Evolutionary conservation across 2,113 vertebrate species (phyloP).

Genomic region (Pterocles burchelli): DNA sequence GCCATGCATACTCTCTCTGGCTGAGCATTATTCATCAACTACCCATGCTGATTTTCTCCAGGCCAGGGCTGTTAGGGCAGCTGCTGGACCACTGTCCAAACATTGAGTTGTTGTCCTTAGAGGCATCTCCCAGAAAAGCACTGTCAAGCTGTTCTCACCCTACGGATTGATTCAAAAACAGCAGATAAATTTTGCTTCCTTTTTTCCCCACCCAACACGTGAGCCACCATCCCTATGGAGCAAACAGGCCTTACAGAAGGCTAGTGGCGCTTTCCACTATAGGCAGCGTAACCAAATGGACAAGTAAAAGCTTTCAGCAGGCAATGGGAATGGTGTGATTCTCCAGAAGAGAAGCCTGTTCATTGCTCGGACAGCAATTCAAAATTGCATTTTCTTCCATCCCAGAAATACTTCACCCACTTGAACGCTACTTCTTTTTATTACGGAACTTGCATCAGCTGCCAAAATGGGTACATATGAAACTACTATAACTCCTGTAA

Average conservation of each 20-base stretch:
- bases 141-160: not conserved
- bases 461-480: not conserved
- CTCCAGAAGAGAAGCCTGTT: not conserved
- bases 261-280: not conserved
- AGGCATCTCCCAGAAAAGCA: not conserved
- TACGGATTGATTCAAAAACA: not conserved
- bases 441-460: not conserved
- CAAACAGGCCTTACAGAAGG: not conserved
- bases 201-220: rapidly evolving
- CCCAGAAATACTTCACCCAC: not conserved
- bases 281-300: not conserved
- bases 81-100: not conserved
- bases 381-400: not conserved
- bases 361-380: not conserved
- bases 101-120: not conserved
- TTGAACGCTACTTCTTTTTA: not conserved
- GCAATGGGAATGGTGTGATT: not conserved
- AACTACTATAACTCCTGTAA: not conserved
- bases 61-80: not conserved
- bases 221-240: not conserved
- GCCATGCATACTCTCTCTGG: not conserved
- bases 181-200: not conserved
- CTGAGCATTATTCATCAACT: not conserved
- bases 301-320: not conserved
- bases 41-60: not conserved